A percentile compares a stretch with the other conserved stretches of the same genome.
These are phyloP conservation scores for Garrulus glandarius DNA, from an alignment of 2,797 vertebrate species.

Conservation along the genomic window DNA sequence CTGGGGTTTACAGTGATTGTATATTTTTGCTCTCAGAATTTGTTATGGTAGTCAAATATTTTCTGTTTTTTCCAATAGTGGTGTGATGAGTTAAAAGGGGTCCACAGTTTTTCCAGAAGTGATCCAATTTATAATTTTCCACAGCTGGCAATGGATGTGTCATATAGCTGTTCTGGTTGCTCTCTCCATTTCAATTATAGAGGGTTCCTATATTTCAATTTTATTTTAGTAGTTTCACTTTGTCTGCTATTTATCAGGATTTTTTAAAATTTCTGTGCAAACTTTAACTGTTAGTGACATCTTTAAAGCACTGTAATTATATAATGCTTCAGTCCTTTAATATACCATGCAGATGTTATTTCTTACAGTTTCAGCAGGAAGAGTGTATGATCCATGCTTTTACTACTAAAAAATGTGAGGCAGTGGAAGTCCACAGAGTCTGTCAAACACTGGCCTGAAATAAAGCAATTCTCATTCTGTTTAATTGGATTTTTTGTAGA, in stretches of 20 bases:
- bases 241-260: not conserved
- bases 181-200: not conserved
- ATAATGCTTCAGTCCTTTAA: not conserved
- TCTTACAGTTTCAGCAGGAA: conserved; percentile 1
- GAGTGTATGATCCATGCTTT: not conserved
- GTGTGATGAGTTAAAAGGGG: conserved; percentile 44
- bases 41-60: conserved; percentile 55
- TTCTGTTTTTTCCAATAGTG: not conserved
- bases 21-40: conserved; percentile 33
- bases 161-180: conserved; percentile 25
- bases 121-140: conserved; percentile 65
- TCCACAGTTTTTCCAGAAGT: conserved; percentile 45
- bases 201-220: not conserved
- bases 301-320: conserved; percentile 5
- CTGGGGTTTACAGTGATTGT: conserved; percentile 11
- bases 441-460: not conserved
- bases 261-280: not conserved
- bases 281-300: not conserved
- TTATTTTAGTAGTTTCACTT: conserved; percentile 14
- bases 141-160: conserved; percentile 49
- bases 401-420: not conserved
- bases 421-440: not conserved
- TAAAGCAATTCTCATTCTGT: not conserved
- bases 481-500: not conserved
- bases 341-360: not conserved